A percentile compares a stretch with the other conserved stretches of the same genome.
These are phyloP conservation scores for Spongilla lacustris DNA, from an alignment of 37 sponge, comb jelly and placozoan species.

Conservation along the genomic window DNA sequence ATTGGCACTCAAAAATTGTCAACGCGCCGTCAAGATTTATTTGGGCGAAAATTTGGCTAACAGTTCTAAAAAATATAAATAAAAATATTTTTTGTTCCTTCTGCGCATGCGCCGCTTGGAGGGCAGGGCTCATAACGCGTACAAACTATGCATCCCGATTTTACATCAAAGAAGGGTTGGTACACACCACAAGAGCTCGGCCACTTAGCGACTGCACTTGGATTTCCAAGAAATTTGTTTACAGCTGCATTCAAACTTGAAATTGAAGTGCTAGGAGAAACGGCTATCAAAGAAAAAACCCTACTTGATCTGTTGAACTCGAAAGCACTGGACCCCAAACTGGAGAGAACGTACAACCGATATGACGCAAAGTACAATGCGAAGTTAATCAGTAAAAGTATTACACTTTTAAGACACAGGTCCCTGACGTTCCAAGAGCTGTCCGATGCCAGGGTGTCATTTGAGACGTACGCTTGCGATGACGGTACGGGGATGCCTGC, in stretches of 20 bases:
- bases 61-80: background rate
- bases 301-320: slow-evolving; percentile 29
- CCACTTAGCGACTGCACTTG: slow-evolving; percentile 40
- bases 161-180: slow-evolving; percentile 27
- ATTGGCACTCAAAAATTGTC: background rate
- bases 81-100: background rate
- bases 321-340: slow-evolving; percentile 6
- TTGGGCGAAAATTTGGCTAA: slow-evolving; percentile 18
- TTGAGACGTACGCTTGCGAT: slow-evolving; percentile 39
- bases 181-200: slow-evolving; percentile 44
- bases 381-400: slow-evolving; percentile 31
- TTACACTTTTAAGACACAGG: slow-evolving; percentile 37
- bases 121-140: slow-evolving; percentile 22
- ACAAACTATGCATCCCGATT: slow-evolving; percentile 11
- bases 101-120: slow-evolving; percentile 26
- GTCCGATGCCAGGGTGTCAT: slow-evolving; percentile 41
- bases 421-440: slow-evolving; percentile 47
- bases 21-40: too few species aligned
- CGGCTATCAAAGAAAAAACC: slow-evolving; percentile 11
- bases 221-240: slow-evolving; percentile 43
- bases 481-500: slow-evolving; percentile 55
- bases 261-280: background rate
- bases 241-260: background rate
- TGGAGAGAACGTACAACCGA: slow-evolving; percentile 58
- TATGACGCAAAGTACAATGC: slow-evolving; percentile 52